These are phyloP conservation scores for Hemiprocne comata DNA, from an alignment of 2,113 vertebrate genomes.

Conservation along the genomic window DNA sequence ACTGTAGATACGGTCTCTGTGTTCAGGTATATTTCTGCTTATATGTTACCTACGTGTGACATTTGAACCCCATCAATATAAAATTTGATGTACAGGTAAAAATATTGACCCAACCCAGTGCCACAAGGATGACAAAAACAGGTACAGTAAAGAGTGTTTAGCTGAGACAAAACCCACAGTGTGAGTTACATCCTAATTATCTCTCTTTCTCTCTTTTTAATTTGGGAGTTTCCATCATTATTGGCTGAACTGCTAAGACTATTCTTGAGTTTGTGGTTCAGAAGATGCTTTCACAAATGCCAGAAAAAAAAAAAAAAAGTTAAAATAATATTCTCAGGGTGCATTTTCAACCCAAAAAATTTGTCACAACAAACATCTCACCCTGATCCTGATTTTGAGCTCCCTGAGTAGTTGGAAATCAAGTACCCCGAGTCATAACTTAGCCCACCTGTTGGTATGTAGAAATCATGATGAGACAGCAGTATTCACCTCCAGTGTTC, in stretches of 20 bases:
- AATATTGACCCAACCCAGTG: background rate
- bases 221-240: background rate
- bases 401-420: background rate
- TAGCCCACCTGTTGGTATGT: accelerated
- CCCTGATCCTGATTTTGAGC: background rate
- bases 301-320: background rate
- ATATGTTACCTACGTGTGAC: background rate
- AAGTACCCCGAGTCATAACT: background rate
- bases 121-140: background rate
- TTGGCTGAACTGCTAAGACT: background rate
- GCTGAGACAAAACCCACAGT: background rate
- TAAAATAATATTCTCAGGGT: background rate
- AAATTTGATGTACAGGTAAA: background rate
- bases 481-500: background rate
- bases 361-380: background rate
- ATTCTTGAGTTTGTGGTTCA: background rate
- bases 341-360: background rate
- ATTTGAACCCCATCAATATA: background rate
- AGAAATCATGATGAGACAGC: background rate
- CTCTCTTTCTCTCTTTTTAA: background rate
- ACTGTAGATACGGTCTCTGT: background rate
- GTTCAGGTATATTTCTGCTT: background rate
- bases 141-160: background rate
- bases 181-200: background rate
- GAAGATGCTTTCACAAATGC: background rate